A percentile compares a stretch with the other conserved stretches of the same genome.
Evolutionary conservation across 2,888 invertebrate genomes (phyloP).

Genomic region (Yponomeuta evonymella): DNA sequence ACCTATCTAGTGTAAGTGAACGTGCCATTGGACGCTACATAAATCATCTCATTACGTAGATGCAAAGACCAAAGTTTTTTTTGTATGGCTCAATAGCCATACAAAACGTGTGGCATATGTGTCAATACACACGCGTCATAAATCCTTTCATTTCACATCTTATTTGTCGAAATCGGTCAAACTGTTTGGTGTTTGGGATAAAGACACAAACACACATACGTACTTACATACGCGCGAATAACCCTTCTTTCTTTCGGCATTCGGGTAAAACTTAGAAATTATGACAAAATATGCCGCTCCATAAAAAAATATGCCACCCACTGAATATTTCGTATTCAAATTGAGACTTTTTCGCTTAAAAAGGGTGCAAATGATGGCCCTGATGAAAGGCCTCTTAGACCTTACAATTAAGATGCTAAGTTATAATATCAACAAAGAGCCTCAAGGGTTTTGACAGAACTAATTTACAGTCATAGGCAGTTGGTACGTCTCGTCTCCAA

Average conservation of each 20-base stretch:
- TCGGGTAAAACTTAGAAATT: neutral
- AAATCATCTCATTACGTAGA: too few species aligned
- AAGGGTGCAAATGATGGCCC: neutral
- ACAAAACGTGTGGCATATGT: too few species aligned
- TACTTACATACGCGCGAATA: neutral
- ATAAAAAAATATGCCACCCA: neutral
- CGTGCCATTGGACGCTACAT: too few species aligned
- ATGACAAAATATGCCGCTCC: neutral
- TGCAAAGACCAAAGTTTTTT: too few species aligned
- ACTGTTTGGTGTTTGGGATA: too few species aligned
- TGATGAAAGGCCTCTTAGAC: neutral
- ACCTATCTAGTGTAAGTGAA: too few species aligned
- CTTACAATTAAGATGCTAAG: slow-evolving; percentile 6
- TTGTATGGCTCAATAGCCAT: too few species aligned
- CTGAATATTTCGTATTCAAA: neutral
- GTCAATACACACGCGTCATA: too few species aligned
- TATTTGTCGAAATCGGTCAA: too few species aligned
- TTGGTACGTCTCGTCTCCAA: too few species aligned
- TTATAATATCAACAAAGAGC: neutral
- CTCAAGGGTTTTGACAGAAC: neutral
- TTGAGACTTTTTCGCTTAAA: slow-evolving; percentile 2
- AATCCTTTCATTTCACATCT: too few species aligned
- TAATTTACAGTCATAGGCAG: neutral
- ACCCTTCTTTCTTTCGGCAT: neutral
- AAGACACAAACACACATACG: neutral